Base-by-base conservation (phyloP, 1,140 invertebrate species). In the Aphis gossypii region DNA sequence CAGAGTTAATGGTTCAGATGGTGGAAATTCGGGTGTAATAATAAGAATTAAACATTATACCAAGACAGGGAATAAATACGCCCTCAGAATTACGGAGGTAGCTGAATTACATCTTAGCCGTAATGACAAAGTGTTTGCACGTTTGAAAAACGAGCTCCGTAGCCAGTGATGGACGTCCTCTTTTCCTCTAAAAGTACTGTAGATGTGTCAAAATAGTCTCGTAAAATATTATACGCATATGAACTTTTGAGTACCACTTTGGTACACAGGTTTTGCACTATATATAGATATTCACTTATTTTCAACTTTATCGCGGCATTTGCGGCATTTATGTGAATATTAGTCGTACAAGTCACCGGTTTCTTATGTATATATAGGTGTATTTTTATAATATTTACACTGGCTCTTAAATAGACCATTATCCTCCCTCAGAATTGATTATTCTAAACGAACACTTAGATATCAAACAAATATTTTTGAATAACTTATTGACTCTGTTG, bases 101-200 rank as follows among this genome's bases (percentile, higher is more conserved):
- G 38, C 38, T 38, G 23, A 44, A 68, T 90, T 68, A 90, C 54
- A 41, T 68, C 89, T 68, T 90, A 68, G 38, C 25, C 20, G 89
- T 90, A 90, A 90, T 60, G 89, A 90, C 89, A 90, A 68, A 90
- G 89, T 90, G 41, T 86, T 86, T 86, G 89, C 23, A 90, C 88
- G 38, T 90, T 56, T 89, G 88, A 56, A 90, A 90, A 90, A 90
- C 38, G 89, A 68, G 54, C 89, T 44, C 41, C 18, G 8, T 60
- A 23, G 56, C 54, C 56, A 41, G 88, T 90, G 38, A 76, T 30
- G 51, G 35, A 90, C 89, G 60, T 90, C 46, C 54, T 14, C 38
- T 21, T 68, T 90, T 20, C 54, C 18, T 18, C 30, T 46, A 3
- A n/a, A 41, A 90, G 51, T 14, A 3, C 25, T 41, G 54, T 44